Base-by-base conservation (phyloP, 2,797 vertebrate species). In the Microtus obscurus region DNA sequence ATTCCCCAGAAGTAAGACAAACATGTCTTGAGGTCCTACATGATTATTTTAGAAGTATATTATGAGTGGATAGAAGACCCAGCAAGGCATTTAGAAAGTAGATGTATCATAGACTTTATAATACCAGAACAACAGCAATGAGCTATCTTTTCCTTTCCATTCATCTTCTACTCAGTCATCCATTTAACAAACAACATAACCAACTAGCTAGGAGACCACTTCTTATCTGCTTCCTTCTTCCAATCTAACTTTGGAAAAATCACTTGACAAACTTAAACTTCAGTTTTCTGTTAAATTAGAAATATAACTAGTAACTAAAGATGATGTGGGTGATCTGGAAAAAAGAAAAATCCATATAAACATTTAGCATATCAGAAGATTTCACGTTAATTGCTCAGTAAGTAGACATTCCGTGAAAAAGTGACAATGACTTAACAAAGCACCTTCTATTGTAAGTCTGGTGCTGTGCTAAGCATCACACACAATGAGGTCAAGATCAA, bases 31-130 rank as follows among this genome's bases (percentile, higher is more conserved):
- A 96, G 87, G 31, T 17, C 5, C 48, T 56, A n/a, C 1, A 37
- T 85, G 87, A 81, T 71, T 95, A 96, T 86, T 97, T 81, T 79
- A 81, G n/a, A 95, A 91, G 37, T 76, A 65, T 48, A 78, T 90
- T 92, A 48, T 67, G 23, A 53, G 10, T 25, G 23, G 48, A 94
- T 13, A 94, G 19, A 17, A n/a, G 0, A 86, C 19, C 43, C 76
- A 83, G 77, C 5, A 83, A 86, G 63, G 63, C 0, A 51, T 27
- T 43, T 73, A 63, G 29, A 87, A 31, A 63, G 9, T 31, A 88
- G 16, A 6, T 45, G 74, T 89, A 82, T 61, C 61, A 71, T 34
- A 83, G 56, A 81, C 85, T 91, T 71, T 74, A 73, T 2, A 43
- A 51, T 63, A 71, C 5, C 34, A 87, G 19, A 83, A 65, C 6